These are phyloP conservation scores for Mustela lutreola DNA, from an alignment of 2,113 vertebrate species.

Conservation along the genomic window DNA sequence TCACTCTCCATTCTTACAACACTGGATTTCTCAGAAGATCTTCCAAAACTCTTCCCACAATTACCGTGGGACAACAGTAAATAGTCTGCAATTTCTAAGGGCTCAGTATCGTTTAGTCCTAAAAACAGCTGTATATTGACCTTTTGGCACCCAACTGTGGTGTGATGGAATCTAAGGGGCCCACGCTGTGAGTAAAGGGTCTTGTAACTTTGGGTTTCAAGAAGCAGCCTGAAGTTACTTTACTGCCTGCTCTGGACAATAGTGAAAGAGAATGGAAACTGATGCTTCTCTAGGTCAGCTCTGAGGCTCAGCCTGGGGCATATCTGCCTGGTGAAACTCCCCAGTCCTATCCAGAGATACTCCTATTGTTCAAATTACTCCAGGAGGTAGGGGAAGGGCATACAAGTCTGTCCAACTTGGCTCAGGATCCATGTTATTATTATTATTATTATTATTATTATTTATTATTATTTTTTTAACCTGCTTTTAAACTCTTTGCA, in stretches of 20 bases:
- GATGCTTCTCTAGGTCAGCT: background rate
- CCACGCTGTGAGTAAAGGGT: background rate
- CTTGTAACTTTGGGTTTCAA: background rate
- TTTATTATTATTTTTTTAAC: background rate
- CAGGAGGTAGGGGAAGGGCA: background rate
- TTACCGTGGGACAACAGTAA: slow-evolving; percentile 50
- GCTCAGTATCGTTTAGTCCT: slow-evolving; percentile 48
- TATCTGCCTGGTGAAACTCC: background rate
- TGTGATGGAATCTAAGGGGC: background rate
- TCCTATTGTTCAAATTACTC: background rate
- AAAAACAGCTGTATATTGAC: slow-evolving; percentile 68
- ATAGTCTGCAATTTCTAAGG: slow-evolving; percentile 69
- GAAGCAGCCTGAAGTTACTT: background rate
- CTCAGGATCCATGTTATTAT: background rate
- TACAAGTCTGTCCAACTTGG: background rate
- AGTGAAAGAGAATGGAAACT: background rate
- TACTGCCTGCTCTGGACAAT: background rate
- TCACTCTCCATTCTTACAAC: slow-evolving; percentile 62
- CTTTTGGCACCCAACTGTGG: background rate
- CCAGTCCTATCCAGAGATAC: background rate
- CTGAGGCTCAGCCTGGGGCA: background rate
- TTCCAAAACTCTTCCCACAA: slow-evolving; percentile 76
- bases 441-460: background rate
- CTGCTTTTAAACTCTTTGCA: background rate
- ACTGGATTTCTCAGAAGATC: slow-evolving; percentile 70